These are phyloP conservation scores for Psilopsiagon aymara DNA, from an alignment of 2,113 vertebrate species.

Conservation along the genomic window DNA sequence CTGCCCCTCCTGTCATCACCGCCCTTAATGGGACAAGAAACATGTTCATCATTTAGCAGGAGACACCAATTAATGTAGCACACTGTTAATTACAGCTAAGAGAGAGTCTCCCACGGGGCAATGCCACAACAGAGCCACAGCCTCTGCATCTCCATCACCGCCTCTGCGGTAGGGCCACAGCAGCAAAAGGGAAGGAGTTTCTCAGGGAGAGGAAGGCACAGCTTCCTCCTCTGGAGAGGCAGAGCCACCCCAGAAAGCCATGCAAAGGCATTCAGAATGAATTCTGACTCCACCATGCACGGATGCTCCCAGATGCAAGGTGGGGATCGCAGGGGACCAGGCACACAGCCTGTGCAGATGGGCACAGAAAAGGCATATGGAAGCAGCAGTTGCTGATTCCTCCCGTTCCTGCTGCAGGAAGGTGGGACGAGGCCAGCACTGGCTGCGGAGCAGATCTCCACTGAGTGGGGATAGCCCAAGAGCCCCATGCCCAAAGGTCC, in stretches of 20 bases:
- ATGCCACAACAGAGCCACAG: rapidly evolving
- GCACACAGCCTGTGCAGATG: neutral
- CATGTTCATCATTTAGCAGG: conserved; percentile 49
- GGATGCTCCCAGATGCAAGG: rapidly evolving
- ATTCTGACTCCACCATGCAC: neutral
- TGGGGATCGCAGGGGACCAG: neutral
- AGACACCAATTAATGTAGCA: conserved; percentile 37
- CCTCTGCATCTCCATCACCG: neutral
- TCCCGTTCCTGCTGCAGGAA: neutral
- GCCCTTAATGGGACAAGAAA: conserved; percentile 23
- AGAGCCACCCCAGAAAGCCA: neutral
- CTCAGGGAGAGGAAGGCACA: neutral
- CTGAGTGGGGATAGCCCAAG: rapidly evolving
- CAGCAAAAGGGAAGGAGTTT: neutral
- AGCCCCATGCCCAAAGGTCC: rapidly evolving
- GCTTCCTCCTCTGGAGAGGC: neutral
- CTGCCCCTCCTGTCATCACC: conserved; percentile 37
- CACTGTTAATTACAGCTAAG: conserved; percentile 42
- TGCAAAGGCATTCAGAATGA: neutral
- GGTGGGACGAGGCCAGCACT: neutral
- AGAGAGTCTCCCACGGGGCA: neutral
- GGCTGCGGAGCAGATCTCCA: neutral
- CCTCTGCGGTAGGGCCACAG: rapidly evolving
- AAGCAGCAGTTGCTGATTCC: neutral
- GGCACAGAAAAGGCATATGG: neutral